Evolutionary conservation across 2,888 invertebrate genomes (phyloP), one percentile per base, ranked within the genome.

Genomic region (Calliopum simillimum): DNA sequence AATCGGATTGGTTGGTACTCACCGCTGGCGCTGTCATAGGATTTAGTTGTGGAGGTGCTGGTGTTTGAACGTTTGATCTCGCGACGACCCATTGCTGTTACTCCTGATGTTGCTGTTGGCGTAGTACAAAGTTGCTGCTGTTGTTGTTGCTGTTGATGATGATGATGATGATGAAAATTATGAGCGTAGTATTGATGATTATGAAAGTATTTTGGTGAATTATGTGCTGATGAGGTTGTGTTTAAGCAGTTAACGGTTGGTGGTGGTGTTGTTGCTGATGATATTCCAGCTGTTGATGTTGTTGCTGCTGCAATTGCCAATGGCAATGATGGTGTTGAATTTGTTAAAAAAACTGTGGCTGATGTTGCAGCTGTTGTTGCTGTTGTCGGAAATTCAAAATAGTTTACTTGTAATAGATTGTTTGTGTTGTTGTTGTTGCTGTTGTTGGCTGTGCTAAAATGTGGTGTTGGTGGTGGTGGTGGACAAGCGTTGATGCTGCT

Each of bases 31-130:
- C 83, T 81, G 74, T 84, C 84, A 71, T 84, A 84, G 71, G 85
- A 82, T 76, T 82, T 79, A 70, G 79, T 77, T 73, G 82, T 83
- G 74, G 84, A 84, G 69, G 83, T 81, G 76, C 84, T 84, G 62
- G 84, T 84, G 75, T 84, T 85, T 73, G 86, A 85, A 71, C 86
- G 83, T 74, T 86, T 86, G 76, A 86, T 86, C 78, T 86, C 86
- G 72, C 86, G 84, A 70, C 86, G 83, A 49, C 86, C 86, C 86
- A 86, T 86, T 70, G 66, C 68, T 33, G 8, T 33, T 33, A 1
- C 33, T 33, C 33, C 33, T 33, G 33, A 33, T 33, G 33, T 33
- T 65, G 71, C 71, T 71, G 76, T 67, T 69, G 69, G 71, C 58
- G 71, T 68, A 55, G 74, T 61, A 71, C 69, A 69, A 61, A 25